phyloP scores from a whole-genome alignment of 1,140 invertebrate genomes.

The Zophobas atratus region DNA sequence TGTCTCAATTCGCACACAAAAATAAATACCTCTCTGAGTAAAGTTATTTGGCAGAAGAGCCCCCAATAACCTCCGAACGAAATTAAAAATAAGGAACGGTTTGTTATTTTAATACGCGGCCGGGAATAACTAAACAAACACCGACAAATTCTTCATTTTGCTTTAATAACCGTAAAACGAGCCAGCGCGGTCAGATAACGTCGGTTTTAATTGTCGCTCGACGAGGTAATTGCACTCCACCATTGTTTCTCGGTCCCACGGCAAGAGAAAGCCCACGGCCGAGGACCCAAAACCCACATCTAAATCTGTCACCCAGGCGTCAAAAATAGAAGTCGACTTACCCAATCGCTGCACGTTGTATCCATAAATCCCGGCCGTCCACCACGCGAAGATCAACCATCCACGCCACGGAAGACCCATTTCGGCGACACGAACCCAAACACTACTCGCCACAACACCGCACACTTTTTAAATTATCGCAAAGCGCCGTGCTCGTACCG shows the following conservation, averaged over 20 bases:
- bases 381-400: constrained; percentile 11
- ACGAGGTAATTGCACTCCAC: not conserved
- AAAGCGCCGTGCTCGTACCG: not conserved
- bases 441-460: constrained; percentile 18
- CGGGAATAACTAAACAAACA: constrained; percentile 25
- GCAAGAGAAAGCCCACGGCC: not conserved
- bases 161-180: not conserved
- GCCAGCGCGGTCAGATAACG: not conserved
- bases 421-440: not conserved
- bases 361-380: constrained; percentile 9
- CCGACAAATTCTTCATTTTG: not conserved
- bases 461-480: constrained; percentile 31
- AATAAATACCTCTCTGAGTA: not conserved
- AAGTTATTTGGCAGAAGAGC: constrained; percentile 11
- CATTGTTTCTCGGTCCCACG: constrained; percentile 13
- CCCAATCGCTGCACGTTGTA: constrained; percentile 17
- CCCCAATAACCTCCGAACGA: constrained; percentile 16
- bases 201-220: not conserved
- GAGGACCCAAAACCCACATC: not conserved
- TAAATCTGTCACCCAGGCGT: not conserved
- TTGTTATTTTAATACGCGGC: constrained; percentile 24
- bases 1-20: not conserved
- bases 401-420: constrained; percentile 5
- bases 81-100: constrained; percentile 32
- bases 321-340: constrained; percentile 14